Evolutionary conservation across 2,888 invertebrate species (phyloP).

Genomic region (Macaria liturata): DNA sequence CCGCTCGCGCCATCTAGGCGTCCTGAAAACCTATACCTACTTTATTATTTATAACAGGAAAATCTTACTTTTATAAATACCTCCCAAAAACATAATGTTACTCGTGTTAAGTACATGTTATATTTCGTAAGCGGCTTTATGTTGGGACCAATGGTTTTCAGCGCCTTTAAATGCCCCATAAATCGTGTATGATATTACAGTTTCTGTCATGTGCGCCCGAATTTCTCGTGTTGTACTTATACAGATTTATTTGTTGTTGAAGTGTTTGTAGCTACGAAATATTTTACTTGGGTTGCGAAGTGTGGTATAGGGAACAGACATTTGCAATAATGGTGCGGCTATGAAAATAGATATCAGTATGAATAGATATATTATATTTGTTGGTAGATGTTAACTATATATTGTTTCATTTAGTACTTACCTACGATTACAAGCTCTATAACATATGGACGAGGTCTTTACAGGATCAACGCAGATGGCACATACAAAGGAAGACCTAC

Average conservation of each 20-base stretch:
- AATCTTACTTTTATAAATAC: conserved; percentile 33
- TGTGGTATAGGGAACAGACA: not conserved
- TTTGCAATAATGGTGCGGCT: no score
- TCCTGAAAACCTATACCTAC: conserved; percentile 23
- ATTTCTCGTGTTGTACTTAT: conserved; percentile 29
- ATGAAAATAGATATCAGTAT: no score
- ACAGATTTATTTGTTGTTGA: conserved; percentile 25
- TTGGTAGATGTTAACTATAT: no score
- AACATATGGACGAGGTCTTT: no score
- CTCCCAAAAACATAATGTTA: conserved; percentile 30
- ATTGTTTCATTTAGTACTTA: no score
- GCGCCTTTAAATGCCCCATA: conserved; percentile 56
- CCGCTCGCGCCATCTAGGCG: conserved; percentile 25
- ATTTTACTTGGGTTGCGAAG: conserved; percentile 10
- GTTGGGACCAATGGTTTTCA: conserved; percentile 52
- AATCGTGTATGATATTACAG: conserved; percentile 60
- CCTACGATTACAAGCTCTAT: no score
- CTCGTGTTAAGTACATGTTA: conserved; percentile 42
- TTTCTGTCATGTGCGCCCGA: conserved; percentile 49
- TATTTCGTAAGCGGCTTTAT: conserved; percentile 51
- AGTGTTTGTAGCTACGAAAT: conserved; percentile 20
- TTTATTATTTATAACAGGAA: conserved; percentile 35
- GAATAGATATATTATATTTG: no score
- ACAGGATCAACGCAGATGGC: no score
- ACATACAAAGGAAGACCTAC: no score